phyloP scores from a whole-genome alignment of 2,888 invertebrate genomes.

The Plusia festucae region DNA sequence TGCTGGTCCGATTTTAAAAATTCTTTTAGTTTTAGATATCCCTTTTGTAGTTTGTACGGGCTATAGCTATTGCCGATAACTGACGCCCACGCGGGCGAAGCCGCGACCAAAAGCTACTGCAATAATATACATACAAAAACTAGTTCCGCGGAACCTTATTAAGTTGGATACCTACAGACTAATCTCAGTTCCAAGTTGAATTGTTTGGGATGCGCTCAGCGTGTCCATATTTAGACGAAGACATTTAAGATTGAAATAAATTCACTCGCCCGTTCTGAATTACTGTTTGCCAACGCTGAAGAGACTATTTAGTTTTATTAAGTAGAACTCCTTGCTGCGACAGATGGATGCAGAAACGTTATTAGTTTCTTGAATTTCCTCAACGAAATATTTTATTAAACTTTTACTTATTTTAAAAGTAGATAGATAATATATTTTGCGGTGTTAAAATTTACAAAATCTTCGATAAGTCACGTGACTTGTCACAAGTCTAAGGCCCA shows the following conservation, averaged over 20 bases:
- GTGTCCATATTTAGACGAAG: conserved; percentile 42
- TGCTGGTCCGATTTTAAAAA: too few species aligned
- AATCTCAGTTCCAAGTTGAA: conserved; percentile 14
- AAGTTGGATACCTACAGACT: not conserved
- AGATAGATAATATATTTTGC: too few species aligned
- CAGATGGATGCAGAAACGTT: conserved; percentile 34
- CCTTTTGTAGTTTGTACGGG: too few species aligned
- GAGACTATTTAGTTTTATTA: conserved; percentile 52
- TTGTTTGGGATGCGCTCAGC: conserved; percentile 37
- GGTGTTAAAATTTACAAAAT: too few species aligned
- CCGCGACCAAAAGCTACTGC: too few species aligned
- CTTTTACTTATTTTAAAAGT: conserved; percentile 2
- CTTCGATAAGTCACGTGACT: too few species aligned
- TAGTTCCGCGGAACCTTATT: not conserved
- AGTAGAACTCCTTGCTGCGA: conserved; percentile 30
- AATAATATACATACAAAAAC: not conserved
- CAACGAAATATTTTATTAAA: conserved; percentile 33
- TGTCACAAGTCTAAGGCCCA: too few species aligned
- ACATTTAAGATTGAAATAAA: conserved; percentile 51
- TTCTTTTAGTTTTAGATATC: too few species aligned
- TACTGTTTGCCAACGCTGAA: conserved; percentile 46
- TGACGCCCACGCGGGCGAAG: too few species aligned
- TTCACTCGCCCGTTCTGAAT: conserved; percentile 36
- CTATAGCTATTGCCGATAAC: too few species aligned
- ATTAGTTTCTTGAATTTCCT: conserved; percentile 38